Conservation (phyloP, 2,888 invertebrate species). For the Polydrusus cervinus region DNA sequence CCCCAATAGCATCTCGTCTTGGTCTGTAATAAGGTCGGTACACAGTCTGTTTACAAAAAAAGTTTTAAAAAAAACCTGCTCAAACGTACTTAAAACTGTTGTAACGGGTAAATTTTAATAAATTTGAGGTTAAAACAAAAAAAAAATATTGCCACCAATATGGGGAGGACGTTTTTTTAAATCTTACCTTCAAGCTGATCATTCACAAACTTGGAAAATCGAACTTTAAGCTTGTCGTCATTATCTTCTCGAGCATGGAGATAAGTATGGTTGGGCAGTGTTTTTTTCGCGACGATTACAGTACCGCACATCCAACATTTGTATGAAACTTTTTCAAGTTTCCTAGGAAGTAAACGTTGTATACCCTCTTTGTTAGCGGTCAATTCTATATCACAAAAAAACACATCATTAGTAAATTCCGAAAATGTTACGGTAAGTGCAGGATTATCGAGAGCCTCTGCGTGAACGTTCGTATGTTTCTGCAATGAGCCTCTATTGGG, state of each 20-base stretch:
- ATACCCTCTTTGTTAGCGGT: neutral
- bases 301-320: constrained; percentile 32
- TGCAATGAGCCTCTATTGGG: neutral
- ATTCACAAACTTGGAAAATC: constrained; percentile 16
- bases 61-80: too few relatives aligned
- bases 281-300: neutral
- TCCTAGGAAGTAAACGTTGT: neutral
- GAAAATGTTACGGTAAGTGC: constrained; percentile 23
- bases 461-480: constrained; percentile 22
- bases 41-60: too few relatives aligned
- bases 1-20: too few relatives aligned
- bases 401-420: constrained; percentile 6
- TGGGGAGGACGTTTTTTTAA: too few relatives aligned
- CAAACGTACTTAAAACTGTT: too few relatives aligned
- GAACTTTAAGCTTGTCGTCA: constrained; percentile 12
- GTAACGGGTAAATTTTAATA: too few relatives aligned
- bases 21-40: too few relatives aligned
- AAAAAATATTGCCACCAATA: too few relatives aligned
- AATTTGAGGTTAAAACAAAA: too few relatives aligned
- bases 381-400: neutral
- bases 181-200: neutral
- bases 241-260: constrained; percentile 27
- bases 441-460: constrained; percentile 1
- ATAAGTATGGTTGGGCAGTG: constrained; percentile 19
- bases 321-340: neutral